Percentiles rank a stretch among this genome's conserved stretches.
Conservation (phyloP, 1,140 invertebrate genomes). For the Drosophila pseudoobscura region DNA sequence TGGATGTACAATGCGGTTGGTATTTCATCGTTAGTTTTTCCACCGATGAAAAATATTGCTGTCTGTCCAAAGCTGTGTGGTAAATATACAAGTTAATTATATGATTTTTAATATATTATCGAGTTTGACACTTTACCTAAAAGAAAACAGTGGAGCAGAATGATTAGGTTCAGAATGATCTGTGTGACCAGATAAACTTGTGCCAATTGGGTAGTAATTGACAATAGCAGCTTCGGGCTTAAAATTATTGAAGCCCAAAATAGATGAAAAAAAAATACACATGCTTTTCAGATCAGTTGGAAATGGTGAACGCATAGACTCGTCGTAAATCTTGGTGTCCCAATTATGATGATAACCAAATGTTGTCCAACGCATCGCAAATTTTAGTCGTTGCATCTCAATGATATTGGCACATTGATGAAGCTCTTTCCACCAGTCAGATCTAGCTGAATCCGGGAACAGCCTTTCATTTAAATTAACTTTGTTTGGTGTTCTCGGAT, state of each 20-base stretch:
- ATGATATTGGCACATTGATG: slow-evolving; percentile 80
- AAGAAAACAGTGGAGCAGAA: slow-evolving; percentile 93
- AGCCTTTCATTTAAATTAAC: slow-evolving; percentile 88
- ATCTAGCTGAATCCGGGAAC: slow-evolving; percentile 39
- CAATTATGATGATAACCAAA: slow-evolving; percentile 98
- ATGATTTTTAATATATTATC: neutral
- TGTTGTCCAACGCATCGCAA: slow-evolving; percentile 94
- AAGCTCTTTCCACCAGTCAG: slow-evolving; percentile 83
- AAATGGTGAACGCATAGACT: slow-evolving; percentile 87
- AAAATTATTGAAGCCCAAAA: slow-evolving; percentile 87
- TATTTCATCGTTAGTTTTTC: slow-evolving; percentile 86
- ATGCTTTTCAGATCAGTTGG: slow-evolving; percentile 89
- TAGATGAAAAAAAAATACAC: slow-evolving; percentile 86
- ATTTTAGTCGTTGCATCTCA: slow-evolving; percentile 82
- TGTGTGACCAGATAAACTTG: slow-evolving; percentile 94
- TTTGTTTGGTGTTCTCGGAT: slow-evolving; percentile 90
- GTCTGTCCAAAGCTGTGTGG: slow-evolving; percentile 91
- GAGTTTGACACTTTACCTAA: slow-evolving; percentile 85
- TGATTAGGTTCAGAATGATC: slow-evolving; percentile 95
- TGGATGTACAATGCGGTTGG: slow-evolving; percentile 88
- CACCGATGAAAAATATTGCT: slow-evolving; percentile 93
- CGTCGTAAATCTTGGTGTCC: slow-evolving; percentile 94
- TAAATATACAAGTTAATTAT: neutral
- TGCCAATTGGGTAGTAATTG: slow-evolving; percentile 97
- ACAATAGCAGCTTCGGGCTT: slow-evolving; percentile 95